phyloP scores from a whole-genome alignment of 2,888 invertebrate species.

The Muscina levida region DNA sequence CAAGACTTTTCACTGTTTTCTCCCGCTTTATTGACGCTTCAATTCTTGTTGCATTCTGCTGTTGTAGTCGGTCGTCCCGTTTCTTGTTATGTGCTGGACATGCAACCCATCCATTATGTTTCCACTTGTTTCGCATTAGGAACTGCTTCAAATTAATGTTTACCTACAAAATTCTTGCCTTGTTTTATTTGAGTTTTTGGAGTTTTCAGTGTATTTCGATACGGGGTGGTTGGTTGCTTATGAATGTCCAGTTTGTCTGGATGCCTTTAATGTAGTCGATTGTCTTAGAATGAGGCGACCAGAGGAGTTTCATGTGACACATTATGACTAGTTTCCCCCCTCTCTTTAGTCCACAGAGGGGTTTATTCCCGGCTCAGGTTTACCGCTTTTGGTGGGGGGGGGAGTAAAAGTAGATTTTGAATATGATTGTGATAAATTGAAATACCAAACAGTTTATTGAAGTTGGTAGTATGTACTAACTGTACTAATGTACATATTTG shows the following conservation, averaged over 20 bases:
- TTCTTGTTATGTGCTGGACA: constrained; percentile 26
- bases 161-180: constrained; percentile 8
- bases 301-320: constrained; percentile 15
- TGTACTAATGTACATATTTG: too few species aligned
- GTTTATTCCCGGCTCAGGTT: constrained; percentile 5
- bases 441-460: too few species aligned
- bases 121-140: constrained; percentile 57
- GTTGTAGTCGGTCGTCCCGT: background rate
- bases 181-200: too few species aligned
- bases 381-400: background rate
- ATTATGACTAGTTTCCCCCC: constrained; percentile 22
- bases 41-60: constrained; percentile 1
- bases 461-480: too few species aligned
- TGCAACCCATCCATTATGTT: constrained; percentile 63
- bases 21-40: background rate
- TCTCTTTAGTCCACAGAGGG: background rate
- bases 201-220: too few species aligned
- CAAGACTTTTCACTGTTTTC: too few species aligned
- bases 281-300: background rate
- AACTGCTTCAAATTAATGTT: constrained; percentile 42
- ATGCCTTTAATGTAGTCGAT: background rate
- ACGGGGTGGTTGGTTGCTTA: background rate
- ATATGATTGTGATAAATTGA: too few species aligned
- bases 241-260: constrained; percentile 20
- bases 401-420: background rate